Evolutionary conservation across 2,797 vertebrate species (phyloP), one percentile per base, ranked within the genome.

Genomic region (Heteromormyrus szaboi): DNA sequence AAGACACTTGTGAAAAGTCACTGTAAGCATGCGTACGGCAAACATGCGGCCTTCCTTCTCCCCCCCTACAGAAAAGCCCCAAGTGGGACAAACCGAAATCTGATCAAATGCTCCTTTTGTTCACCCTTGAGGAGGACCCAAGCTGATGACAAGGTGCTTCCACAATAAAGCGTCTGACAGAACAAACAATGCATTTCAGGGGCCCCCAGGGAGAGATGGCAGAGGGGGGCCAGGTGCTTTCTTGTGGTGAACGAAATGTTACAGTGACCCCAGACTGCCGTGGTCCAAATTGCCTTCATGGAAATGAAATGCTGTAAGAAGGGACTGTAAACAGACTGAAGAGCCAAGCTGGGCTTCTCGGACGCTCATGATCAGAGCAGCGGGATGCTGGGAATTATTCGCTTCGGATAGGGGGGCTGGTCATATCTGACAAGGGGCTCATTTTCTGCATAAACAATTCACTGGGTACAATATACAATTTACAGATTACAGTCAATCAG

Each of bases 211-310:
- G 95, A 95, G 95, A 96, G 11, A 29, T 12, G 62, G 96, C 94
- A 96, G 94, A 93, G 96, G 95, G 92, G 91, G 95, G 93, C 94
- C 92, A 91, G 94, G 93, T 90, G 92, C 96, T 96, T 96, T 97
- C 92, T 96, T 96, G 96, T 96, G 96, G 95, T 92, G 93, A 94
- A 96, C 94, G 93, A 96, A 96, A 96, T 33, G 94, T 95, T 95
- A 90, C 89, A 94, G 94, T 90, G 92, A 94, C 95, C 93, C 91
- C 92, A 81, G 90, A 92, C 51, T 92, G 92, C 92, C 90, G 22
- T 41, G 92, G 91, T 89, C 91, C 94, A 95, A 95, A 96, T 93
- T 95, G 96, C 89, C 87, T 90, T 91, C 88, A 92, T 84, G 85
- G 90, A 84, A 54, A 91, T 92, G 76, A 93, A 92, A 90, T 90